Evolutionary conservation across 2,888 invertebrate species (phyloP).

Genomic region (Helobdella robusta): DNA sequence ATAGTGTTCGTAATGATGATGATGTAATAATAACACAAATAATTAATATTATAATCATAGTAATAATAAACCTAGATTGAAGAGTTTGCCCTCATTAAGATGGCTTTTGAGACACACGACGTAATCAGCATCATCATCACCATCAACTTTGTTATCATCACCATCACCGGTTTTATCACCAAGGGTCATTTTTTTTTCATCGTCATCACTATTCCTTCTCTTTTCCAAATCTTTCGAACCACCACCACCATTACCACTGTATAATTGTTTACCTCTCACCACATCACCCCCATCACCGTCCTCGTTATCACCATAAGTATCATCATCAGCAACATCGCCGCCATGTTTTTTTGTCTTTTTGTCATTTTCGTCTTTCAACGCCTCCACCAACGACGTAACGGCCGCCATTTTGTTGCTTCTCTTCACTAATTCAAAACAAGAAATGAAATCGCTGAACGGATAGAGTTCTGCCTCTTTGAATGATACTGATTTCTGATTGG

Average conservation of each 20-base stretch:
- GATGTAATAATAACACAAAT: not conserved
- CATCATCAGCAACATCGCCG: not conserved
- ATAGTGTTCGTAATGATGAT: not conserved
- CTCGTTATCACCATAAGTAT: not conserved
- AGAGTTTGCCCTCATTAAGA: too few species aligned
- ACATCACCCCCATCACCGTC: not conserved
- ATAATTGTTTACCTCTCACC: not conserved
- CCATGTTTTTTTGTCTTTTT: not conserved
- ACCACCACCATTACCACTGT: not conserved
- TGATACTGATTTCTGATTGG: conserved; percentile 17
- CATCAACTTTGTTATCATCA: not conserved
- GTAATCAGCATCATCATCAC: not conserved
- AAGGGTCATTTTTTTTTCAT: not conserved
- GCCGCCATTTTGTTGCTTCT: too few species aligned
- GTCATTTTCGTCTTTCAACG: not conserved
- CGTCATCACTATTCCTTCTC: not conserved
- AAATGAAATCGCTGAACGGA: conserved; percentile 5
- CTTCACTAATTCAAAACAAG: conserved; percentile 16
- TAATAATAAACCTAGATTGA: too few species aligned
- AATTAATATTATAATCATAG: not conserved
- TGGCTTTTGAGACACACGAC: not conserved
- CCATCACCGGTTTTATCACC: not conserved
- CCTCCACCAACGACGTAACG: too few species aligned
- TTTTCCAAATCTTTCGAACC: not conserved
- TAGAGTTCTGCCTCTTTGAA: too few species aligned